These are phyloP conservation scores for Myrmophylax atrothorax DNA, from an alignment of 2,113 vertebrate species.

Conservation along the genomic window DNA sequence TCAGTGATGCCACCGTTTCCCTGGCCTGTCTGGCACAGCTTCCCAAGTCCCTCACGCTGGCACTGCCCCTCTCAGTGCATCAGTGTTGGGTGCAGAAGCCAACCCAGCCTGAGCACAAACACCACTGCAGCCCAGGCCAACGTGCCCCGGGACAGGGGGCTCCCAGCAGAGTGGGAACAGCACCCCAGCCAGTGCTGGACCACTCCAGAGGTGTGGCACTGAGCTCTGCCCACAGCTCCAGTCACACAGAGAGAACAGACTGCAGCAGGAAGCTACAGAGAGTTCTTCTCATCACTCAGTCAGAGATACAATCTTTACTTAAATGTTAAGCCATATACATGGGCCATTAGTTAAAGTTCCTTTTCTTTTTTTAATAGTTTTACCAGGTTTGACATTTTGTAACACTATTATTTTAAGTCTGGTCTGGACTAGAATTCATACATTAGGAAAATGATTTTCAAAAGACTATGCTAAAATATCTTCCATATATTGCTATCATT, in stretches of 20 bases:
- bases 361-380: neutral
- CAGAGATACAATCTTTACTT: neutral
- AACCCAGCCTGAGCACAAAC: neutral
- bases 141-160: neutral
- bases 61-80: neutral
- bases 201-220: neutral
- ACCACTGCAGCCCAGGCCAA: neutral
- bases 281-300: neutral
- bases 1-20: neutral
- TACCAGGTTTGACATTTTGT: slow-evolving; percentile 25
- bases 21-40: neutral
- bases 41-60: neutral
- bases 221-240: neutral
- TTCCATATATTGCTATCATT: neutral
- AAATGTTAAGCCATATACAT: neutral
- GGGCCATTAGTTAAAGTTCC: slow-evolving; percentile 6
- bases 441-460: slow-evolving; percentile 4
- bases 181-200: neutral
- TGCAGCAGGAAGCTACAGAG: neutral
- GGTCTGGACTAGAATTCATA: neutral
- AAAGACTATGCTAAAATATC: neutral
- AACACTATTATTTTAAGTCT: neutral
- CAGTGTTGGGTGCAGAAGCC: neutral
- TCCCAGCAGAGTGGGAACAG: neutral
- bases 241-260: neutral